Base-by-base conservation (phyloP, 2,797 vertebrate genomes). In the Falco naumanni region DNA sequence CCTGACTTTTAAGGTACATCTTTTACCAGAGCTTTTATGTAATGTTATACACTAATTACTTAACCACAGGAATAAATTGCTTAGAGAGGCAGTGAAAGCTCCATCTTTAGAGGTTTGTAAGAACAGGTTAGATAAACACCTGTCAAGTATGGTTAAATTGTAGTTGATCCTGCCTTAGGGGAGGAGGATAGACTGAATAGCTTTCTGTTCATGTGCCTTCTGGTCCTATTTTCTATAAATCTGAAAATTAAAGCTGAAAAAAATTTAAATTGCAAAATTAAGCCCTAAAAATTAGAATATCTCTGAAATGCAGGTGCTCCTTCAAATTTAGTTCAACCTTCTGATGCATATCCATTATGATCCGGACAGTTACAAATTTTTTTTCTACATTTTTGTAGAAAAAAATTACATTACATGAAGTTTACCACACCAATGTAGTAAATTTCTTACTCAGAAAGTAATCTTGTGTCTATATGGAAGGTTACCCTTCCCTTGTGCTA, bases 1-100 rank as follows among this genome's bases (percentile, higher is more conserved):
- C 82, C 97, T 99, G 95, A 99, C 98, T 60, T 99, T 99, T 96
- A 99, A 99, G 99, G 99, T 99, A 98, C 12, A 9, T 68, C 9
- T 68, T 63, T 90, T 87, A 74, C 50, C 31, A 65, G 33, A 92
- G 17, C 41, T 84, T 95, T 95, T 90, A 90, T 76, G 75, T 90
- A 81, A 92, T 37, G 21, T 78, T 89, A 70, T 82, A 91, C 74
- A 64, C 64, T 75, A 87, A 89, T 95, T 95, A 80, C 33, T 89
- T 95, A 91, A 83, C 72, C 92, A 83, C 84, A 78, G 68, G 90
- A 92, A 85, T 87, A 95, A 94, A 97, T 71, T 87, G 82, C 87
- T 92, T 94, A 84, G 78, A 94, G 64, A 94, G 51, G 91, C 87
- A 96, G 29, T 75, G 84, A 85, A 89, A 85, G 7, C 48, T 89